Conservation (phyloP, 2,888 invertebrate genomes). For the Tenodera sinensis region DNA sequence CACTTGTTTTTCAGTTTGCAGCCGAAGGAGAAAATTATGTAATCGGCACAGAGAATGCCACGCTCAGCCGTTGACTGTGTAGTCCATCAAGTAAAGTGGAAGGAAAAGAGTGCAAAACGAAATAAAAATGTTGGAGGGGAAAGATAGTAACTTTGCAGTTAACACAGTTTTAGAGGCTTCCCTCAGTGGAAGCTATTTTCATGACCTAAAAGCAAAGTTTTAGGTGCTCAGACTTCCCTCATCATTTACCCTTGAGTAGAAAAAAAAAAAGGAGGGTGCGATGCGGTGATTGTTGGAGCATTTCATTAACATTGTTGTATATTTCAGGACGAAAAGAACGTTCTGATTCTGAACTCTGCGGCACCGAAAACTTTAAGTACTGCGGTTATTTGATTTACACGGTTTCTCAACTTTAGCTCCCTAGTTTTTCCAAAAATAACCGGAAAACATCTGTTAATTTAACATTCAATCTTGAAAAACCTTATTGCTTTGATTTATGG, state of each 20-base stretch:
- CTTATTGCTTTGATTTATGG: background rate
- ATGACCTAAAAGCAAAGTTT: conserved; percentile 10
- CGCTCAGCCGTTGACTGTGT: background rate
- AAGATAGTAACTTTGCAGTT: background rate
- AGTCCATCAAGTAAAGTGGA: background rate
- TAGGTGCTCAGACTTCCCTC: background rate
- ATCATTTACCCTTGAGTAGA: background rate
- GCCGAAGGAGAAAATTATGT: background rate
- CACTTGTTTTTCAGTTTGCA: background rate
- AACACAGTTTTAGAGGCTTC: conserved; percentile 3
- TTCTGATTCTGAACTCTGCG: background rate
- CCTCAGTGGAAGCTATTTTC: background rate
- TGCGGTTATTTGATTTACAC: background rate
- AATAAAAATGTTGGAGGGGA: background rate
- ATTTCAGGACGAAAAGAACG: background rate
- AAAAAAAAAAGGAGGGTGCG: background rate
- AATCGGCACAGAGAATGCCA: background rate
- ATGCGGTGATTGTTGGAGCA: background rate
- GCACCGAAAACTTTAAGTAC: background rate
- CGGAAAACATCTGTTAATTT: background rate
- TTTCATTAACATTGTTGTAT: background rate
- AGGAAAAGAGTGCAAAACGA: background rate
- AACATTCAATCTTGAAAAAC: background rate
- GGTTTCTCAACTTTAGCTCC: background rate
- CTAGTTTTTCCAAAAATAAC: background rate